Evolutionary conservation across 2,113 vertebrate species (phyloP).

Genomic region (Eptesicus fuscus): DNA sequence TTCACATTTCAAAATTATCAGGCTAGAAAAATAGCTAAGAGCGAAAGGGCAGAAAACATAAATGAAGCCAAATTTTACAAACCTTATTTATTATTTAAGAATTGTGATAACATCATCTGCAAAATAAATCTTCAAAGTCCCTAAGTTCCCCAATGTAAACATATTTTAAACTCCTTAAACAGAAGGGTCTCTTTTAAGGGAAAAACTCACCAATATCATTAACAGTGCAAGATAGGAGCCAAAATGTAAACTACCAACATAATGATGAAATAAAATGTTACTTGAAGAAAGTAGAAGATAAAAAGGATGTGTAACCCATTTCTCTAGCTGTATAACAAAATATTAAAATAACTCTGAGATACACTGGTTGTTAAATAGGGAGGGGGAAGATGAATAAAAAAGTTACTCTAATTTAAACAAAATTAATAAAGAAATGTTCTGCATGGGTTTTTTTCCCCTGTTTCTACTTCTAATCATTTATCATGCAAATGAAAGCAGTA

Average conservation of each 20-base stretch:
- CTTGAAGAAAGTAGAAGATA: neutral
- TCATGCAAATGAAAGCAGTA: slow-evolving; percentile 89
- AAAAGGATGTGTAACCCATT: neutral
- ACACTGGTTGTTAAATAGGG: slow-evolving; percentile 46
- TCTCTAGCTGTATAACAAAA: neutral
- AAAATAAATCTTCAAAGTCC: neutral
- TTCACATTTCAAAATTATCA: slow-evolving; percentile 35
- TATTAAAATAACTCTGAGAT: slow-evolving; percentile 61
- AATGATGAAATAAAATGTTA: neutral
- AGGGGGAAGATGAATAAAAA: slow-evolving; percentile 63
- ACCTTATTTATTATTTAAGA: neutral
- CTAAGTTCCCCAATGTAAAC: neutral
- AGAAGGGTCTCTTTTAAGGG: slow-evolving; percentile 7
- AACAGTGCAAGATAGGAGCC: neutral
- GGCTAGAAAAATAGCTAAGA: neutral
- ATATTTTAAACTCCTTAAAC: neutral
- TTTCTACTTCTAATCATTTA: slow-evolving; percentile 85
- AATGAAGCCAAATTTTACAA: neutral
- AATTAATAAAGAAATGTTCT: slow-evolving; percentile 87
- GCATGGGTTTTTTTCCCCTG: slow-evolving; percentile 74
- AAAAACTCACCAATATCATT: neutral
- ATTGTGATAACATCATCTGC: neutral
- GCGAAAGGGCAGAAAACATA: neutral
- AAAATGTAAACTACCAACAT: neutral
- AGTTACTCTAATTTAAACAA: slow-evolving; percentile 83